Evolutionary conservation across 2,888 invertebrate genomes (phyloP).

Genomic region (Melinopterus prodromus): DNA sequence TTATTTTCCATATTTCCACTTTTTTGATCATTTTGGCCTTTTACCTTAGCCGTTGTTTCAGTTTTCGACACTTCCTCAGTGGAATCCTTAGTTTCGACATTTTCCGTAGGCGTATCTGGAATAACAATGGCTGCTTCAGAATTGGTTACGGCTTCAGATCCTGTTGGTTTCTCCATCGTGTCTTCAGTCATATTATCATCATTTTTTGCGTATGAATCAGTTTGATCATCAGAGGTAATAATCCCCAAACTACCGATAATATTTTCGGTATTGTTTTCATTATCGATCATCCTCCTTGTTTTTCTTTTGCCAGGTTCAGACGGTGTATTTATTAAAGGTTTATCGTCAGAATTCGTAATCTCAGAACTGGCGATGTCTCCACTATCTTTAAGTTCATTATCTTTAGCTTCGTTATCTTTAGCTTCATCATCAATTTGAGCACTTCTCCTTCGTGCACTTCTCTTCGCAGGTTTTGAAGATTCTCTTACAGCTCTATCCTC

Average conservation of each 20-base stretch:
- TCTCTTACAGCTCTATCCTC: background rate
- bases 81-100: no score
- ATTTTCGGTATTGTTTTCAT: background rate
- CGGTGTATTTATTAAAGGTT: no score
- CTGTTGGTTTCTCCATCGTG: background rate
- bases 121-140: no score
- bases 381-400: background rate
- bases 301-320: background rate
- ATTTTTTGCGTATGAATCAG: background rate
- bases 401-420: background rate
- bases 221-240: background rate
- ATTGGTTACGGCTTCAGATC: background rate
- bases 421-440: background rate
- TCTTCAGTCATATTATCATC: background rate
- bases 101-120: no score
- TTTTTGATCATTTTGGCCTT: no score
- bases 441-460: background rate
- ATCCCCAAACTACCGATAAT: background rate
- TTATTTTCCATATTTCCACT: no score
- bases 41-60: no score
- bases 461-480: background rate
- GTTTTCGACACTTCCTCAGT: no score
- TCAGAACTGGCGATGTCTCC: background rate
- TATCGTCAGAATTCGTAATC: no score
- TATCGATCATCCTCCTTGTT: slow-evolving; percentile 21